Conservation (phyloP, 2,797 vertebrate species). For the Anguilla pacifica region DNA sequence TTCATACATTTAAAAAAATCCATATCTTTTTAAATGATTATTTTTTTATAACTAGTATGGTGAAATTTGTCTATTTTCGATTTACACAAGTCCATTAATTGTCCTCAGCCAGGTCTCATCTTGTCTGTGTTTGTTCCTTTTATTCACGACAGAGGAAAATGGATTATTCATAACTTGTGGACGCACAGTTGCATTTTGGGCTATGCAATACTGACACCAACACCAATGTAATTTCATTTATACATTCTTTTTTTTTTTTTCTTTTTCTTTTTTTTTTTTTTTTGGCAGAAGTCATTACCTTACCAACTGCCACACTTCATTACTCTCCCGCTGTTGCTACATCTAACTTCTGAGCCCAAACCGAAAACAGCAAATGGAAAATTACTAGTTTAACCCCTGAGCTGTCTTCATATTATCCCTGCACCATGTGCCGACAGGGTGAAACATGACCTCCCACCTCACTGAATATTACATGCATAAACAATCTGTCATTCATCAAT, state of each 20-base stretch:
- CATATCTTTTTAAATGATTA: background rate
- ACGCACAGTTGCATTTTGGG: background rate
- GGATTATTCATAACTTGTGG: background rate
- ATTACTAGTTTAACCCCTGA: background rate
- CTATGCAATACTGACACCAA: background rate
- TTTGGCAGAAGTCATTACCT: too few relatives aligned
- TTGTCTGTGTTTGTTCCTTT: background rate
- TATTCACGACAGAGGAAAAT: background rate
- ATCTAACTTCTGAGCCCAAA: background rate
- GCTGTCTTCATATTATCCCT: too few relatives aligned
- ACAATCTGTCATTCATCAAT: too few relatives aligned
- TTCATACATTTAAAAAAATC: too few relatives aligned
- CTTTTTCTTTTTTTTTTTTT: too few relatives aligned
- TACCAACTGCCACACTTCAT: background rate
- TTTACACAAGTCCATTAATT: background rate
- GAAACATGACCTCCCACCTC: too few relatives aligned
- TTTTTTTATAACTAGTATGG: background rate
- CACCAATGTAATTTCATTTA: background rate
- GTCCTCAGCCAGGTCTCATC: background rate
- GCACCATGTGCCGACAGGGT: too few relatives aligned
- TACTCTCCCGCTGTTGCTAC: background rate
- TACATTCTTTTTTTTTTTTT: background rate
- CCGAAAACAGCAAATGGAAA: background rate
- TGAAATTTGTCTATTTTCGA: background rate
- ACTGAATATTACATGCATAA: too few relatives aligned